Percentiles rank a stretch among this genome's conserved stretches.
phyloP scores from a whole-genome alignment of 2,113 vertebrate species.

The Falco punctatus region DNA sequence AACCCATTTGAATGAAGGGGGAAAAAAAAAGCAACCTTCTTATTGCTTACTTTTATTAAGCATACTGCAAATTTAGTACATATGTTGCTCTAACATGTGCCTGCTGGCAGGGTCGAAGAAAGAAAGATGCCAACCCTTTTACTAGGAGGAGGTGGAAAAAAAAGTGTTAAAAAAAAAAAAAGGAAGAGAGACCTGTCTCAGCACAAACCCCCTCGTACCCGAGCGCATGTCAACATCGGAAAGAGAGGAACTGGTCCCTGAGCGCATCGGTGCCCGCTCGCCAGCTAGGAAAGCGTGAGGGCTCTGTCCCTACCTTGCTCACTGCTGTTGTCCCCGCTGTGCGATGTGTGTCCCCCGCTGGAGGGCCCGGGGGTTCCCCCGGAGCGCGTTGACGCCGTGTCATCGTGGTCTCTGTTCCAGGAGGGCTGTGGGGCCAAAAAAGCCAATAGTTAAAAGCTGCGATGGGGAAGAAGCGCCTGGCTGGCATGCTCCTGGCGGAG shows the following conservation, averaged over 20 bases:
- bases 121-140: conserved; percentile 36
- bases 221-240: not conserved
- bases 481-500: fast-evolving
- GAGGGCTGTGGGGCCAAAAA: conserved; percentile 81
- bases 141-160: not conserved
- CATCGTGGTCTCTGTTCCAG: conserved; percentile 99
- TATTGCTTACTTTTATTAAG: conserved; percentile 44
- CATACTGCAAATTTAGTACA: conserved; percentile 46
- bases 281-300: conserved; percentile 10
- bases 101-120: conserved; percentile 11
- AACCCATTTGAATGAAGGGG: not conserved
- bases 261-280: not conserved
- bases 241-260: not conserved
- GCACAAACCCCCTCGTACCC: not conserved
- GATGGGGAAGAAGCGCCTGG: not conserved
- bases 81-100: conserved; percentile 30
- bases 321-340: conserved; percentile 99
- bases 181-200: not conserved
- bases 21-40: not conserved
- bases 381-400: conserved; percentile 95
- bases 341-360: conserved; percentile 97
- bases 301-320: conserved; percentile 90
- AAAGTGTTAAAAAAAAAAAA: not conserved
- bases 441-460: not conserved
- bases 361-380: conserved; percentile 97